phyloP scores from a whole-genome alignment of 2,113 vertebrate species.

The Myxocyprinus asiaticus region DNA sequence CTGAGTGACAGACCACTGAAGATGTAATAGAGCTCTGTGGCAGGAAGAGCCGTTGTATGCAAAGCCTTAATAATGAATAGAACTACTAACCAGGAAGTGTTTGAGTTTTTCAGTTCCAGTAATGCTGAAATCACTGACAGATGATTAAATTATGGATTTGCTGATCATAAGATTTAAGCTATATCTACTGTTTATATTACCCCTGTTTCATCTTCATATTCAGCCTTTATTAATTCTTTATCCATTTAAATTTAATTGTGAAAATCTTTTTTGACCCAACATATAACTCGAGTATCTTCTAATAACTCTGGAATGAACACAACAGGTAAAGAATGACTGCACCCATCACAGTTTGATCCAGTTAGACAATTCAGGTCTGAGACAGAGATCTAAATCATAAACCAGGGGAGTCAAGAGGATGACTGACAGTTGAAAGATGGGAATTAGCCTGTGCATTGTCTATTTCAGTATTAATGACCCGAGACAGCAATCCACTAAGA shows the following conservation, averaged over 20 bases:
- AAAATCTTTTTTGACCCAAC: not conserved
- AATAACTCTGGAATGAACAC: conserved; percentile 8
- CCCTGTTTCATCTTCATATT: too few species aligned
- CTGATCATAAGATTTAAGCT: too few species aligned
- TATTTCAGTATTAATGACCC: conserved; percentile 32
- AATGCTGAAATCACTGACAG: too few species aligned
- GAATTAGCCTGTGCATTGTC: conserved; percentile 22
- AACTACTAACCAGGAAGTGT: not conserved
- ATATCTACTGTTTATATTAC: too few species aligned
- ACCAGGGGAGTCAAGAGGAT: not conserved
- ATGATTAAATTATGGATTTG: not conserved
- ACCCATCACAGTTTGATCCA: not conserved
- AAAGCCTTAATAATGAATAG: conserved; percentile 20
- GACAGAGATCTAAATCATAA: conserved; percentile 22
- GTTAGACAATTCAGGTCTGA: not conserved
- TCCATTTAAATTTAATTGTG: too few species aligned
- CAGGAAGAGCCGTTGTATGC: not conserved
- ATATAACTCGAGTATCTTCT: not conserved
- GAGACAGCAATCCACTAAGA: conserved; percentile 34
- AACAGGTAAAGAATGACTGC: not conserved
- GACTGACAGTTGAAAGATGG: conserved; percentile 43
- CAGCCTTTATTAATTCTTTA: too few species aligned
- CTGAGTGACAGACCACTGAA: too few species aligned
- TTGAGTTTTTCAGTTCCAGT: too few species aligned
- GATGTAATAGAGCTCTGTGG: too few species aligned